Evolutionary conservation across 1,140 invertebrate genomes (phyloP), one percentile per base, ranked within the genome.

Genomic region (Pectinophora gossypiella): DNA sequence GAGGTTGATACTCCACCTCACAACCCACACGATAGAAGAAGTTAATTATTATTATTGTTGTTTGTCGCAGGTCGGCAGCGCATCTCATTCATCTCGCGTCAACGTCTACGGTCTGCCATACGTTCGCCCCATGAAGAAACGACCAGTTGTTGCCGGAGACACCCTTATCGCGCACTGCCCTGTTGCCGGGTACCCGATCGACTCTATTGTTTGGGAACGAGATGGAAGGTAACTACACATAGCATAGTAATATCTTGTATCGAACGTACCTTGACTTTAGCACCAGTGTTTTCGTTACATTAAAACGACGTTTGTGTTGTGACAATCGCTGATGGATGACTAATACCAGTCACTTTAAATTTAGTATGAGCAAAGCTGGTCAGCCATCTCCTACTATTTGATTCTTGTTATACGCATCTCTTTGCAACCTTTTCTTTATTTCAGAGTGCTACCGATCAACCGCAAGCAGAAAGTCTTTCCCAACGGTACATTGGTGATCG

Each of bases 391-490:
- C n/a, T n/a, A n/a, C n/a, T n/a, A n/a, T n/a, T n/a, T n/a, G n/a
- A n/a, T n/a, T n/a, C n/a, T n/a, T n/a, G n/a, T n/a, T n/a, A n/a
- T n/a, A n/a, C n/a, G 22, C 22, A n/a, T n/a, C n/a, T n/a, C n/a
- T n/a, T n/a, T n/a, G n/a, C n/a, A n/a, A n/a, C n/a, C n/a, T 0
- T 49, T 38, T n/a, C 32, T 64, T 68, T 72, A 42, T 82, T 90
- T 38, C 60, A 89, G 95, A 40, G 91, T 93, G 6, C 89, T 99
- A 42, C 97, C 97, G 43, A 97, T 97, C 78, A 98, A 98, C 82
- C 92, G 97, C 66, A 96, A 98, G 68, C 97, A 99, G 72, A 96
- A 96, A 71, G 96, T 98, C 13, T 97, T 96, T 87, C 93, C 94
- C 19, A 98, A 98, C 72, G 97, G 97, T 44, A 98, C 96, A 0